These are phyloP conservation scores for Eurosta solidaginis DNA, from an alignment of 1,140 invertebrate genomes.

Conservation along the genomic window DNA sequence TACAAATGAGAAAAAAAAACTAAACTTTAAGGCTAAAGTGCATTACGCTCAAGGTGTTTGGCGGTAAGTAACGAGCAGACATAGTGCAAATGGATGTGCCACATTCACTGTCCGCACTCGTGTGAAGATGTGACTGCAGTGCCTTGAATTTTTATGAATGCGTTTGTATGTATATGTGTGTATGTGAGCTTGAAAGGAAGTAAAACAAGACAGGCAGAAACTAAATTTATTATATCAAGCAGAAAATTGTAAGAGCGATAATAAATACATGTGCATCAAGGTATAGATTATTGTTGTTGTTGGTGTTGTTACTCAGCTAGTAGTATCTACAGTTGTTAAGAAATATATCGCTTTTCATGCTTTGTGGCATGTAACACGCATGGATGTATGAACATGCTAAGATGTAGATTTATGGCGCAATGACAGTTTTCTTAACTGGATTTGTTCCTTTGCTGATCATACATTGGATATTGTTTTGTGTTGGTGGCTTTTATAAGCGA, in stretches of 20 bases:
- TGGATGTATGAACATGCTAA: slow-evolving; percentile 1
- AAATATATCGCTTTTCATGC: neutral
- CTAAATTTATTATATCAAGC: neutral
- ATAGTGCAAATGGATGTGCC: neutral
- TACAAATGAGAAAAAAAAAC: too few species aligned
- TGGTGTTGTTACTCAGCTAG: neutral
- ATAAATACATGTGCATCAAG: too few species aligned
- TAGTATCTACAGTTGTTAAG: neutral
- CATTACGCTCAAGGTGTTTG: neutral
- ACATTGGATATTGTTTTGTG: too few species aligned
- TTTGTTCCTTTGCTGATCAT: neutral
- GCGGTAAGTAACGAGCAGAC: slow-evolving; percentile 2
- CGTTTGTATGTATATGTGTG: too few species aligned
- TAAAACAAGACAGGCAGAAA: neutral
- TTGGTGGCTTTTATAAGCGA: too few species aligned
- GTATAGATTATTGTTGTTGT: neutral
- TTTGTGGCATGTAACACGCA: slow-evolving; percentile 13
- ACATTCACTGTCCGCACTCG: too few species aligned
- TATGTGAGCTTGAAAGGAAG: neutral
- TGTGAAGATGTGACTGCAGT: neutral
- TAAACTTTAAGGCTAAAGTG: too few species aligned
- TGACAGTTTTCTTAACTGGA: neutral
- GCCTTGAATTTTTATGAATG: too few species aligned
- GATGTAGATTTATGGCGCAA: slow-evolving; percentile 3
- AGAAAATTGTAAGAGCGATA: neutral